These are phyloP conservation scores for Plestiodon gilberti DNA, from an alignment of 2,113 vertebrate genomes.

Conservation along the genomic window DNA sequence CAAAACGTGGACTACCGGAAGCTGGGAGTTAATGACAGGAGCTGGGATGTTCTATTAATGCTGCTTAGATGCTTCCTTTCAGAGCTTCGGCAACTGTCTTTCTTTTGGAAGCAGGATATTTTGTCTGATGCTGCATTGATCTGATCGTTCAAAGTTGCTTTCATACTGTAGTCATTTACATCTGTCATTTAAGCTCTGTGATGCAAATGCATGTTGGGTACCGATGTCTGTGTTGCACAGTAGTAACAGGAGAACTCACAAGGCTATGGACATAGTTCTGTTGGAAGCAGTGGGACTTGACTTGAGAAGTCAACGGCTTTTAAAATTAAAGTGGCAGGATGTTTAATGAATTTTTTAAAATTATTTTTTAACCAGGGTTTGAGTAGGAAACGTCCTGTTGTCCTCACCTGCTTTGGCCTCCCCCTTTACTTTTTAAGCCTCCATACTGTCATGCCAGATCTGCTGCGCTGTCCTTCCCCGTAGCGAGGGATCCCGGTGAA, in stretches of 20 bases:
- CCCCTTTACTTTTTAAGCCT: slow-evolving; percentile 9
- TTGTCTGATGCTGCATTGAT: not conserved
- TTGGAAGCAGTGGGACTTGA: not conserved
- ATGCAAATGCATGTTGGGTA: not conserved
- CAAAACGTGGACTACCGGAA: not conserved
- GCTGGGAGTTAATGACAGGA: not conserved
- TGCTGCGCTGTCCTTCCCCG: slow-evolving; percentile 25
- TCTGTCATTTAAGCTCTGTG: not conserved
- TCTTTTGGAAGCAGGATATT: not conserved
- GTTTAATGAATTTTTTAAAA: not conserved
- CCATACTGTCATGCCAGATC: slow-evolving; percentile 55
- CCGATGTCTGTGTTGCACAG: slow-evolving; percentile 21
- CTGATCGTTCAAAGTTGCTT: not conserved
- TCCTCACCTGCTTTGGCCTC: slow-evolving; percentile 30
- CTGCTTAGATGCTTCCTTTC: not conserved
- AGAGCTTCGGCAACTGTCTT: not conserved
- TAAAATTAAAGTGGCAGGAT: not conserved
- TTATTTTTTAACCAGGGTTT: slow-evolving; percentile 20
- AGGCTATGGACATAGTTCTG: not conserved
- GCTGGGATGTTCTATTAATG: not conserved
- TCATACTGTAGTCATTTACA: not conserved
- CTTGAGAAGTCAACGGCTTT: not conserved
- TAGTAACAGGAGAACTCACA: not conserved
- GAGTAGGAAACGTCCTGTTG: not conserved
- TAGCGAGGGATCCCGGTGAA: slow-evolving; percentile 56